Evolutionary conservation across 2,113 vertebrate species (phyloP).

Genomic region (Antechinus flavipes): DNA sequence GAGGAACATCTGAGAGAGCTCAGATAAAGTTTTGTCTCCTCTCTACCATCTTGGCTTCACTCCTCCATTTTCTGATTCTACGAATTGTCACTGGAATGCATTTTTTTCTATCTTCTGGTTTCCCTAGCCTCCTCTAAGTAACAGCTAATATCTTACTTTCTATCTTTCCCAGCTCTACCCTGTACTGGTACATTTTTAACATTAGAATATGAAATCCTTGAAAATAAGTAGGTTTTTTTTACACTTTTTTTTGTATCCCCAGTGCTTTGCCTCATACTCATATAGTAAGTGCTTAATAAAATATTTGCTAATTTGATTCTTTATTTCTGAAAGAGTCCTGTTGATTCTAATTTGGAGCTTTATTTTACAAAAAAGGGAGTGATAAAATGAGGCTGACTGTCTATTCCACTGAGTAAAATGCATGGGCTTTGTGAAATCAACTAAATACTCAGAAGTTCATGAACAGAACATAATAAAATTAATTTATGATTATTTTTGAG

Average conservation of each 20-base stretch:
- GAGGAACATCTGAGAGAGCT: too few relatives aligned
- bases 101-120: not conserved
- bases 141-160: not conserved
- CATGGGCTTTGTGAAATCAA: not conserved
- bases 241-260: not conserved
- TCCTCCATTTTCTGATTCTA: not conserved
- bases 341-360: not conserved
- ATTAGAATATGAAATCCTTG: not conserved
- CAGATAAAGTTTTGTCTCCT: too few relatives aligned
- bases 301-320: not conserved
- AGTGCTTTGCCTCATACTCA: not conserved
- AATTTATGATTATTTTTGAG: not conserved
- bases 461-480: rapidly evolving
- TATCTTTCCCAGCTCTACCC: not conserved
- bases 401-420: too few relatives aligned
- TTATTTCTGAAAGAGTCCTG: not conserved
- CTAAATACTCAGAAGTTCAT: not conserved
- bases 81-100: not conserved
- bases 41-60: too few relatives aligned
- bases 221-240: not conserved
- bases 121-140: not conserved
- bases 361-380: not conserved
- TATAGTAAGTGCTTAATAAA: not conserved
- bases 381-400: not conserved
- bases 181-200: not conserved